These are phyloP conservation scores for Saturnia pavonia DNA, from an alignment of 2,888 invertebrate genomes.

Conservation along the genomic window DNA sequence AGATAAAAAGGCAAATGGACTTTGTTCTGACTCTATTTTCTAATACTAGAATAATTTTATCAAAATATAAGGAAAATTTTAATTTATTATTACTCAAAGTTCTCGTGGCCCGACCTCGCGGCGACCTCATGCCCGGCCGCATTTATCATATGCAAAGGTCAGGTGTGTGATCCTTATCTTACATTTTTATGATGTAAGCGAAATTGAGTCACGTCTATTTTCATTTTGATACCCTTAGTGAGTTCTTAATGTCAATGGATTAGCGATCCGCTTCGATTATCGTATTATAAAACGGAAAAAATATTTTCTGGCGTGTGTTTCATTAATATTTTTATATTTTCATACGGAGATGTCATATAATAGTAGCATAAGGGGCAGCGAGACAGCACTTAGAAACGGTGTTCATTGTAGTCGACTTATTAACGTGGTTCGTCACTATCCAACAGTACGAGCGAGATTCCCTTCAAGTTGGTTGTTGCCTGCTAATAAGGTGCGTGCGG, in stretches of 20 bases:
- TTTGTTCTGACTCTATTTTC: not conserved
- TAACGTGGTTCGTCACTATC: too few relatives aligned
- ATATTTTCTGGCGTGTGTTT: not conserved
- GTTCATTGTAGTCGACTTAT: too few relatives aligned
- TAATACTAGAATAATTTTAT: not conserved
- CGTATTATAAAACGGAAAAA: not conserved
- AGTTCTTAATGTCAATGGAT: constrained; percentile 3
- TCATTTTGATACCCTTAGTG: constrained; percentile 18
- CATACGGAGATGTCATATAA: too few relatives aligned
- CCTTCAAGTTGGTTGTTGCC: too few relatives aligned
- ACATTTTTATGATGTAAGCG: constrained; percentile 68
- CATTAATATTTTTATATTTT: not conserved
- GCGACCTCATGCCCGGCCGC: constrained; percentile 64
- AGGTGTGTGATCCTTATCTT: constrained; percentile 66
- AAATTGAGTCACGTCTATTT: constrained; percentile 64
- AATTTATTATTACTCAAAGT: constrained; percentile 27
- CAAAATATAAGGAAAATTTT: not conserved
- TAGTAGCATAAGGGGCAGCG: too few relatives aligned
- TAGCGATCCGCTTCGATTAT: constrained; percentile 3
- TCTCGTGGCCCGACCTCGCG: constrained; percentile 43
- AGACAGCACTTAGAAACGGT: too few relatives aligned
- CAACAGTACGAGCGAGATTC: too few relatives aligned
- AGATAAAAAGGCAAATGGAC: too few relatives aligned
- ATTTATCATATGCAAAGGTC: constrained; percentile 74
- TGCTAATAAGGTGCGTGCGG: too few relatives aligned